phyloP scores from a whole-genome alignment of 2,113 vertebrate species.

The Vireo altiloquus region DNA sequence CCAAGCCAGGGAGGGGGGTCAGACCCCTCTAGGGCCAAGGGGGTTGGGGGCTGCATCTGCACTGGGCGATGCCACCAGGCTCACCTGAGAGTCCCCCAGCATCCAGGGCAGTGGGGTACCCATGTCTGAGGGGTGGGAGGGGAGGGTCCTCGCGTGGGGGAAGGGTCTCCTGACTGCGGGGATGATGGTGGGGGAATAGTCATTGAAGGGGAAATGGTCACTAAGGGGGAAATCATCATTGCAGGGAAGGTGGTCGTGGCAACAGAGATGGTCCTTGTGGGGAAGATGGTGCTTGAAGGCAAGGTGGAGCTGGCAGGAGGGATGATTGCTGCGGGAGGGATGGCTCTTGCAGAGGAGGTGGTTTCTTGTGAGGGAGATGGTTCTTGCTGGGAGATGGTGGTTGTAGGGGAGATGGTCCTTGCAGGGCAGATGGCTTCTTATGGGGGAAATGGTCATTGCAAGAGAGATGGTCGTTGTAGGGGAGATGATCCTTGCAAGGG shows the following conservation, averaged over 20 bases:
- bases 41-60: rapidly evolving
- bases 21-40: neutral
- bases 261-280: neutral
- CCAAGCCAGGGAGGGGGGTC: neutral
- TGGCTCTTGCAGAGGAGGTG: neutral
- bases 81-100: rapidly evolving
- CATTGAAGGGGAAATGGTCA: no score
- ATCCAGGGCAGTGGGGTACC: rapidly evolving
- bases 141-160: neutral
- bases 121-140: neutral
- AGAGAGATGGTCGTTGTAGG: no score
- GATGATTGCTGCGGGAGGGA: neutral
- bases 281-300: no score
- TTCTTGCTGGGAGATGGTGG: no score
- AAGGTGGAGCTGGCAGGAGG: neutral
- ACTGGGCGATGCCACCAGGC: rapidly evolving
- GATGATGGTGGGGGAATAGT: neutral
- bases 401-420: no score
- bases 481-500: neutral
- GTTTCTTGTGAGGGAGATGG: neutral
- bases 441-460: neutral
- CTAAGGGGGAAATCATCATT: neutral
- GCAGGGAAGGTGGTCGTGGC: neutral
- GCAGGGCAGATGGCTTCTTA: no score
- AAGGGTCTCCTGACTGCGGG: neutral